Conservation (phyloP, 1,140 invertebrate genomes). For the Agraylea sexmaculata region DNA sequence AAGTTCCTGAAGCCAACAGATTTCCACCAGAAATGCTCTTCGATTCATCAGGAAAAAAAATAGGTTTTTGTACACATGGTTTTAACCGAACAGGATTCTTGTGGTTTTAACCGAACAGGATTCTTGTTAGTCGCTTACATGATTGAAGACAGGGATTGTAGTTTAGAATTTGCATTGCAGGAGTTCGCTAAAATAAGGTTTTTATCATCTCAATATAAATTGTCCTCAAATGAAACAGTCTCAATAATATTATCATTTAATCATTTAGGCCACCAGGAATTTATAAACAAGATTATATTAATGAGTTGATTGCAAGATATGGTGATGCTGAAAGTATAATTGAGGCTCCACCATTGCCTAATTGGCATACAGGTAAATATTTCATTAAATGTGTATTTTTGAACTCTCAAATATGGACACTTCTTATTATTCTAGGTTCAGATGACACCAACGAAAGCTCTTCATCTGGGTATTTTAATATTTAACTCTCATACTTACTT, state of each 20-base stretch:
- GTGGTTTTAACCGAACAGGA: conserved; percentile 97
- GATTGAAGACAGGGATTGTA: conserved; percentile 65
- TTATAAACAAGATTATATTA: conserved; percentile 66
- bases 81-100: conserved; percentile 98
- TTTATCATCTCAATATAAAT: not conserved
- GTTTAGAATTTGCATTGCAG: conserved; percentile 66
- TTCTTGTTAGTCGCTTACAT: conserved; percentile 89
- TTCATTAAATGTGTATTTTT: not conserved
- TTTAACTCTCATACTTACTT: not conserved
- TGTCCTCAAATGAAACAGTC: not conserved
- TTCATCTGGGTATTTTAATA: conserved; percentile 8
- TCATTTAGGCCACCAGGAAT: conserved; percentile 55
- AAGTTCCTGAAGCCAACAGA: conserved; percentile 65
- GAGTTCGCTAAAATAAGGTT: conserved; percentile 61
- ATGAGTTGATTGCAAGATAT: conserved; percentile 63
- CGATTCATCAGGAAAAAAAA: conserved; percentile 67
- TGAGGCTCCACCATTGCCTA: conserved; percentile 60
- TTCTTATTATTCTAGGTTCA: conserved; percentile 17
- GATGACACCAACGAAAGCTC: conserved; percentile 15
- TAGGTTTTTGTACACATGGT: conserved; percentile 99
- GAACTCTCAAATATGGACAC: conserved; percentile 1
- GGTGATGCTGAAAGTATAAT: conserved; percentile 59
- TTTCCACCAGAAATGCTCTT: conserved; percentile 83
- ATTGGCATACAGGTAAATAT: conserved; percentile 63
- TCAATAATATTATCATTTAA: not conserved